These are phyloP conservation scores for Todus mexicanus DNA, from an alignment of 2,797 vertebrate genomes.

Conservation along the genomic window DNA sequence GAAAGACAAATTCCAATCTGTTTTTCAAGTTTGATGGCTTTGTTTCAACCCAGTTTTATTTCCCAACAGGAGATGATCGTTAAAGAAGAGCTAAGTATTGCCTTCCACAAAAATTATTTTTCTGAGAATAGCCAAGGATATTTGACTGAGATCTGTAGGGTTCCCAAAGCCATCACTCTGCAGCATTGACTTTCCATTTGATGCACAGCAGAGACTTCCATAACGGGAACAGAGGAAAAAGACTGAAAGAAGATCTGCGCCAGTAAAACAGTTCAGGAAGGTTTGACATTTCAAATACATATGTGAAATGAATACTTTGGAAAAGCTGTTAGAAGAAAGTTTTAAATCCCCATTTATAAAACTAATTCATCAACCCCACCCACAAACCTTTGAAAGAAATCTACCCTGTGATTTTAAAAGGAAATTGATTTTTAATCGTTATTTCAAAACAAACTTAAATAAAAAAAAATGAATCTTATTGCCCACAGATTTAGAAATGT, in stretches of 20 bases:
- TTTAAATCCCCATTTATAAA: background rate
- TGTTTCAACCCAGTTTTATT: background rate
- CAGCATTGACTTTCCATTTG: background rate
- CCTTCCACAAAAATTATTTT: background rate
- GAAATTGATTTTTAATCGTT: slow-evolving; percentile 55
- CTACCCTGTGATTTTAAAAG: slow-evolving; percentile 23
- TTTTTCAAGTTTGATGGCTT: background rate
- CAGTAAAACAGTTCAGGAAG: background rate
- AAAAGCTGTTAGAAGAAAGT: background rate
- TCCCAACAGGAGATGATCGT: background rate
- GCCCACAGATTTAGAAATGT: slow-evolving; percentile 53
- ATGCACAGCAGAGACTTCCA: background rate
- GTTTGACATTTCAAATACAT: background rate
- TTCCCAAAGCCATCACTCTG: background rate
- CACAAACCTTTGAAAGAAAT: background rate
- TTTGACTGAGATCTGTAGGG: background rate
- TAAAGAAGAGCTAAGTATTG: background rate
- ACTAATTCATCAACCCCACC: background rate
- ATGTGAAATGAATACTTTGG: background rate
- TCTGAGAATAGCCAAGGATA: background rate
- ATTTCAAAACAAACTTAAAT: slow-evolving; percentile 53
- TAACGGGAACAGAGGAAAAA: background rate
- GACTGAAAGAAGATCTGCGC: background rate
- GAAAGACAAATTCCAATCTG: background rate
- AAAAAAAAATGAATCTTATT: slow-evolving; percentile 20